Percentiles rank a stretch among this genome's conserved stretches.
Evolutionary conservation across 2,797 vertebrate species (phyloP).

Genomic region (Uromys caudimaculatus): DNA sequence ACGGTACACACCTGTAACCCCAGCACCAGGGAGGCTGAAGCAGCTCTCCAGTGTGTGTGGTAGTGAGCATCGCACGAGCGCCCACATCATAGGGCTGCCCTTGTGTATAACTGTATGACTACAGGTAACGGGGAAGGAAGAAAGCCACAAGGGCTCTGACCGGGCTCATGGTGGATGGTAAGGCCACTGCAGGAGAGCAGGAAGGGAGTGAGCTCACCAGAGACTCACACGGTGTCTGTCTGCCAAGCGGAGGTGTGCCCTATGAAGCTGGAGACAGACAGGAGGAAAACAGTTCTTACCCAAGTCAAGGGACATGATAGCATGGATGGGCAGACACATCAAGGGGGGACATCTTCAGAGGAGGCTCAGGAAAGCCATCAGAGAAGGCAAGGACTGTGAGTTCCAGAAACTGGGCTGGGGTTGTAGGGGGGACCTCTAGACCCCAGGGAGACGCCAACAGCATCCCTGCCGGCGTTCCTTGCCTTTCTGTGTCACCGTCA

Average conservation of each 20-base stretch:
- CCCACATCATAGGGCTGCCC: too few relatives aligned
- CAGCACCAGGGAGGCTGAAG: not conserved
- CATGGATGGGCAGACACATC: not conserved
- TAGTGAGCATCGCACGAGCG: fast-evolving
- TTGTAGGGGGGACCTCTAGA: not conserved
- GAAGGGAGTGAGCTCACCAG: not conserved
- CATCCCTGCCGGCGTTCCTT: fast-evolving
- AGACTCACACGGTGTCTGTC: too few relatives aligned
- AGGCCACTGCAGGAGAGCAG: not conserved
- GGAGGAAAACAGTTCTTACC: not conserved
- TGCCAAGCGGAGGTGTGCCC: not conserved
- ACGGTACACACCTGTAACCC: not conserved
- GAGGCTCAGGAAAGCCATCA: not conserved
- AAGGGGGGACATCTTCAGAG: not conserved
- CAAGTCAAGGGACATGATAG: not conserved
- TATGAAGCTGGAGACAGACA: not conserved
- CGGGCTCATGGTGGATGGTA: not conserved
- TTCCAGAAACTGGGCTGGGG: fast-evolving
- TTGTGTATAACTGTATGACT: not conserved
- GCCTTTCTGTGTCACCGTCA: not conserved
- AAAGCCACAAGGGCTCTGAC: not conserved
- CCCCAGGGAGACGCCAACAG: not conserved
- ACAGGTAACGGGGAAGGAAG: not conserved
- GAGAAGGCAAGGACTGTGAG: not conserved
- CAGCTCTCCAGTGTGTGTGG: too few relatives aligned